Evolutionary conservation across 2,113 vertebrate genomes (phyloP).

Genomic region (Psittacara wagleri): DNA sequence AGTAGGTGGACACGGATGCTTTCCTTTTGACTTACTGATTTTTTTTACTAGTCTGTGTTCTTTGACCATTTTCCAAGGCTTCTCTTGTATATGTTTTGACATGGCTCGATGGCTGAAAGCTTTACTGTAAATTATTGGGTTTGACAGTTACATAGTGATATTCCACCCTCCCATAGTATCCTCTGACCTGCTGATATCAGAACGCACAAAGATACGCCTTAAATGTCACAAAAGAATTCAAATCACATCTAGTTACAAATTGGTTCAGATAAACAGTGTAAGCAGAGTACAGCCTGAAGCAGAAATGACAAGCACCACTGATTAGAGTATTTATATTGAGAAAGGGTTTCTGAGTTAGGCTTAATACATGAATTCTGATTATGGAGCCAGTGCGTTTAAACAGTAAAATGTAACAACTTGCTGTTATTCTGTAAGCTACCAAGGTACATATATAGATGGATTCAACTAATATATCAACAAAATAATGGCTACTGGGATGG

Average conservation of each 20-base stretch:
- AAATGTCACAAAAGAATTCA: constrained; percentile 26
- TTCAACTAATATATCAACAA: not conserved
- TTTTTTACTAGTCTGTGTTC: not conserved
- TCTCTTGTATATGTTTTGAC: not conserved
- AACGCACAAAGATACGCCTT: not conserved
- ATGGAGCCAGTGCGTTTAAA: not conserved
- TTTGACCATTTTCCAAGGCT: not conserved
- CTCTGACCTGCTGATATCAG: constrained; percentile 14
- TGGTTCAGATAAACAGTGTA: constrained; percentile 13
- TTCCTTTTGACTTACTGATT: not conserved
- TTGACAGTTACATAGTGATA: not conserved
- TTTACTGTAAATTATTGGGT: constrained; percentile 22
- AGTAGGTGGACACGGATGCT: not conserved
- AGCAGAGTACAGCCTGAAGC: not conserved
- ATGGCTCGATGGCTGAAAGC: not conserved
- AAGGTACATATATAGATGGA: not conserved
- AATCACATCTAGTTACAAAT: not conserved
- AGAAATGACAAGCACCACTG: not conserved
- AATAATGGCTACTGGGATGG: not conserved
- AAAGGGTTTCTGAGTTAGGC: not conserved
- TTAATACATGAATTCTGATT: not conserved
- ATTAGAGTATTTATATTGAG: not conserved
- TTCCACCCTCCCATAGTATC: not conserved
- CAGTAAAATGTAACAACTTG: not conserved
- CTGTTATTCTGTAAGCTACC: not conserved